These are phyloP conservation scores for Mystacornis crossleyi DNA, from an alignment of 2,113 vertebrate species.

Conservation along the genomic window DNA sequence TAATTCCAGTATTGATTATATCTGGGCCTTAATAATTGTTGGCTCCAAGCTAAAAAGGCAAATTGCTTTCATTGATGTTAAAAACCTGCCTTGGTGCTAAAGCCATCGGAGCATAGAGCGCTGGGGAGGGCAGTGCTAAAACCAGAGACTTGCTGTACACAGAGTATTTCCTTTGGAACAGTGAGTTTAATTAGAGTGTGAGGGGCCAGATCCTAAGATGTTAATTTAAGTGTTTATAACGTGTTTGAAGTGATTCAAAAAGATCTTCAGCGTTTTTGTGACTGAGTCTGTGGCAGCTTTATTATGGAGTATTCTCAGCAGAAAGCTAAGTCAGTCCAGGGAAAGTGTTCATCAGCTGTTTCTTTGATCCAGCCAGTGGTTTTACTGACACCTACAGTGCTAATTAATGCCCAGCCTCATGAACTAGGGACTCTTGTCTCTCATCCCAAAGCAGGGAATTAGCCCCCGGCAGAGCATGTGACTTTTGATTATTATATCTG, in stretches of 20 bases:
- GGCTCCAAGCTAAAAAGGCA: not conserved
- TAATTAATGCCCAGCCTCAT: not conserved
- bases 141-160: not conserved
- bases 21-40: not conserved
- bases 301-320: not conserved
- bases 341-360: not conserved
- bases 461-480: not conserved
- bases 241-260: not conserved
- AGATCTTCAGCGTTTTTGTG: not conserved
- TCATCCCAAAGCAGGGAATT: not conserved
- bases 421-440: not conserved
- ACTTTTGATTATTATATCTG: not conserved
- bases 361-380: not conserved
- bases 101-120: fast-evolving
- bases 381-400: not conserved
- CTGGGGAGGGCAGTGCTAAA: not conserved
- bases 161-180: not conserved
- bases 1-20: not conserved
- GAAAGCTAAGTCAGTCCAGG: not conserved
- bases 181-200: not conserved
- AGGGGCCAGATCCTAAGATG: not conserved
- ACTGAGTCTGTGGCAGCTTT: not conserved
- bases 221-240: not conserved
- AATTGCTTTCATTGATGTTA: not conserved
- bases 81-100: not conserved